phyloP scores from a whole-genome alignment of 2,113 vertebrate genomes.

The Thoracochromis brauschi region DNA sequence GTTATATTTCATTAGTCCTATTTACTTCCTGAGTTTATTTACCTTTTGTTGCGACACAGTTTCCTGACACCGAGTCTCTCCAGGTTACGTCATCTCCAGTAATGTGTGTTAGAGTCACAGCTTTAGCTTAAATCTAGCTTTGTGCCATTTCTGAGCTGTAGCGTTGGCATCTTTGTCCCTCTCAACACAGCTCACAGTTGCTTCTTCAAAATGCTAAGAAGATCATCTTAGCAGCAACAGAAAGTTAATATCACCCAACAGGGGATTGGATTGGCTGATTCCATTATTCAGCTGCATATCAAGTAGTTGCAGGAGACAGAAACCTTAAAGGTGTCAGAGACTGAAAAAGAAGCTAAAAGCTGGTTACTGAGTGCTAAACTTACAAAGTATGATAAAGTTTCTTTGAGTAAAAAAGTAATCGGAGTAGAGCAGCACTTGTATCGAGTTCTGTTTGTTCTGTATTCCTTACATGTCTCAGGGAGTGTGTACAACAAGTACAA shows the following conservation, averaged over 20 bases:
- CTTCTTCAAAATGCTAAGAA: background rate
- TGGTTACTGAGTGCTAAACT: background rate
- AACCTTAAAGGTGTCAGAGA: background rate
- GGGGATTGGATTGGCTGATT: background rate
- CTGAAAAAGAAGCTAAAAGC: background rate
- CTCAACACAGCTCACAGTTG: background rate
- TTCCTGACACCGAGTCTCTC: fast-evolving
- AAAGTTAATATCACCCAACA: background rate
- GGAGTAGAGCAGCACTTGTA: background rate
- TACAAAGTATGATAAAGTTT: background rate
- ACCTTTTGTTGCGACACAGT: background rate
- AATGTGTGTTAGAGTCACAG: background rate
- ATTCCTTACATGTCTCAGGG: background rate
- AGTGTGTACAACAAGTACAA: background rate
- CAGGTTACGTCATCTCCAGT: background rate
- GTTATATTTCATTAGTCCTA: background rate
- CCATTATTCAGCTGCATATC: background rate
- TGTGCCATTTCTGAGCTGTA: background rate
- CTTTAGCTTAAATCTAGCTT: background rate
- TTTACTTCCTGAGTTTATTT: background rate
- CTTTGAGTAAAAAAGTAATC: background rate
- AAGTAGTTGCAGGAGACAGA: background rate
- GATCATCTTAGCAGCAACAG: background rate
- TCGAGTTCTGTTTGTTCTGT: background rate
- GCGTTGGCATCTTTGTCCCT: background rate